Evolutionary conservation across 2,888 invertebrate genomes (phyloP), one percentile per base, ranked within the genome.

Genomic region (Prostheceraeus crozeri): DNA sequence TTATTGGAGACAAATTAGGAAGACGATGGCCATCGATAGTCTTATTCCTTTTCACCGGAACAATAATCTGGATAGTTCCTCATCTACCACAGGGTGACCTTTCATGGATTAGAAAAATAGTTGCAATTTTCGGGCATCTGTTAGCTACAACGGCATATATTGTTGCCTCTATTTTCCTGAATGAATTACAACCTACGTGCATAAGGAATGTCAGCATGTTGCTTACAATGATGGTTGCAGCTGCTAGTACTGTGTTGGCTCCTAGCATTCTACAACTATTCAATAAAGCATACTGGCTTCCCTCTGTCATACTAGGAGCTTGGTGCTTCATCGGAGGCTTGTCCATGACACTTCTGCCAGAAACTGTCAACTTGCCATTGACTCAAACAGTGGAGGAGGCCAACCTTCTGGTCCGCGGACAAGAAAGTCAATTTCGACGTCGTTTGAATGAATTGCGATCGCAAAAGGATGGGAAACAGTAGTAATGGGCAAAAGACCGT

Each of bases 51-150:
- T 21, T 46, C 3, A 21, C 31, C 11, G 14, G 8, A 6, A 6
- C 23, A 19, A 16, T 25, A 19, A 19, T 58, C 21, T 30, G 27
- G 4, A 4, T 53, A n/a, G 53, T 57, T 21, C 53, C 53, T n/a
- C 27, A 23, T 40, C 14, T 53, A n/a, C 14, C 54, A 11, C 11
- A 19, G 56, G 56, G 53, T 19, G n/a, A n/a, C n/a, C n/a, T n/a
- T n/a, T n/a, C n/a, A n/a, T 51, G 56, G 23, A 11, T 56, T 3
- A n/a, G 55, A n/a, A 59, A 35, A 6, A 14, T 31, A 21, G 30
- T 61, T 11, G 60, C 59, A 11, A n/a, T 60, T n/a, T n/a, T n/a
- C n/a, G 58, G 56, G 16, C 59, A 58, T 35, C n/a, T 58, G 16
- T 27, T 31, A 16, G 11, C 59, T 11, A 58, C 59, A 3, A 27